Base-by-base conservation (phyloP, 2,888 invertebrate genomes). In the Ptychoptera albimana region DNA sequence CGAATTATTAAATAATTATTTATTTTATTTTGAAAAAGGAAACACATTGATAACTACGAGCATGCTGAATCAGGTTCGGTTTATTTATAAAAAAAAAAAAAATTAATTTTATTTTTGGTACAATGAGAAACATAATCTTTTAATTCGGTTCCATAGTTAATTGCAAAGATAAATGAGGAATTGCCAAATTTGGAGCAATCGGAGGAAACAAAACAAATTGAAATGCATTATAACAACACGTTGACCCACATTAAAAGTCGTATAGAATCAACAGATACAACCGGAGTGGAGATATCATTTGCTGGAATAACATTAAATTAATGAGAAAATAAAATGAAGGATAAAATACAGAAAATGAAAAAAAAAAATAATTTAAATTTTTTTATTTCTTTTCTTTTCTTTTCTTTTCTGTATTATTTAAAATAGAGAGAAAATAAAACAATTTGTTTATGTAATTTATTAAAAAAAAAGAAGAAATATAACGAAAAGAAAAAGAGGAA, bases 171-270 rank as follows among this genome's bases (percentile, higher is more conserved):
- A 40, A 81, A 85, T 51, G 93, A 94, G 56, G 92, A 94, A 60
- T 66, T 96, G 30, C 88, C 92, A 0, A 92, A 89, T 63, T 69
- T 98, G 49, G 97, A 97, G 59, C 82, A 84, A 41, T 89, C 85
- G 13, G 93, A 94, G 56, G 97, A 97, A 63, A 89, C 92, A 30
- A 94, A 97, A 57, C 93, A 94, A 67, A 92, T 98, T 52, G 85
- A 86, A 49, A 89, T 88, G 59, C 96, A 96, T 63, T 91, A 96
- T 64, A 84, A 83, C 55, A 91, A 91, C 59, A 91, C 89, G 0
- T 64, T 89, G 56, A 82, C 83, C 50, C 88, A 89, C 58, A 71
- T 91, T 53, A 75, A 76, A 60, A 78, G 79, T 55, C 68, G 80
- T 54, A 60, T 65, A 53, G 65, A 65, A 48, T 60, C 66, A 31